These are phyloP conservation scores for Peromyscus californicus DNA, from an alignment of 2,113 vertebrate genomes.

Conservation along the genomic window DNA sequence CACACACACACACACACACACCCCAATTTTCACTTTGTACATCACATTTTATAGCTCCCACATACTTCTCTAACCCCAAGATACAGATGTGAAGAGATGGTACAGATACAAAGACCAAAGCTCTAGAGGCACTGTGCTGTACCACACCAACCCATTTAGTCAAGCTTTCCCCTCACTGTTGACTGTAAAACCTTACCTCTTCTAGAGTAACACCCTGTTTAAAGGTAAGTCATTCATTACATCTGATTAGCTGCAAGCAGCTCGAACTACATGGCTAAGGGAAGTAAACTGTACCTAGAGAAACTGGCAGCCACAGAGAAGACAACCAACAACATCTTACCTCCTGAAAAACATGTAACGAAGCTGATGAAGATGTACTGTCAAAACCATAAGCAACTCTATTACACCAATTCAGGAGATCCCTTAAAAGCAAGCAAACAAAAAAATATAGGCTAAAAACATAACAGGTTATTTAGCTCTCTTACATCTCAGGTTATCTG, in stretches of 20 bases:
- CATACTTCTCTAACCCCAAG: background rate
- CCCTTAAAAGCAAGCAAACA: constrained; percentile 86
- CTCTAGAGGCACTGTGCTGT: background rate
- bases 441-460: background rate
- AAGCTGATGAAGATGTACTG: constrained; percentile 88
- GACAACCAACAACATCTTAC: constrained; percentile 85
- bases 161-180: background rate
- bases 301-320: background rate
- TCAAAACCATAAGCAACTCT: constrained; percentile 94
- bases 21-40: background rate
- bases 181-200: background rate
- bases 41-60: background rate
- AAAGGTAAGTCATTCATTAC: background rate
- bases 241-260: constrained; percentile 13
- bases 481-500: background rate
- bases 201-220: background rate
- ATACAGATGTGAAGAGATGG: background rate
- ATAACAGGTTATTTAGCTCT: background rate
- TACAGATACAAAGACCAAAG: background rate
- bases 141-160: background rate
- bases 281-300: constrained; percentile 4
- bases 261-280: constrained; percentile 33
- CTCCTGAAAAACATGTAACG: constrained; percentile 96
- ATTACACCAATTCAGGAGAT: constrained; percentile 97
- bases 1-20: background rate